Conservation (phyloP, 2,888 invertebrate genomes). For the Lochmaea capreae region DNA sequence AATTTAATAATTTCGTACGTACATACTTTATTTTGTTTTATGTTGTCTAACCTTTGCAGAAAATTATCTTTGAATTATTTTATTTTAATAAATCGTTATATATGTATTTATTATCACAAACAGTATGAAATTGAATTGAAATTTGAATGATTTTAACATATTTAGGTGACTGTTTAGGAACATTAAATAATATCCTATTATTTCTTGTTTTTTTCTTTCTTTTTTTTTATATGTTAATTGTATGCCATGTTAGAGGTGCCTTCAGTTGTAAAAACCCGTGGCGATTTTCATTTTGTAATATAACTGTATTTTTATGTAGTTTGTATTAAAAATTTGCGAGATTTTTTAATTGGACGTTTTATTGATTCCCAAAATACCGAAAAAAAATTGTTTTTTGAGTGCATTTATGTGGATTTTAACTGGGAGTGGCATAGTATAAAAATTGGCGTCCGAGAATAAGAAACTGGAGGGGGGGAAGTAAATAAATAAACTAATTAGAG, state of each 20-base stretch:
- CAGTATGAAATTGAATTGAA: neutral
- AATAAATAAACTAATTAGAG: no score
- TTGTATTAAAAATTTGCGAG: conserved; percentile 37
- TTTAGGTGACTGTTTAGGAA: conserved; percentile 28
- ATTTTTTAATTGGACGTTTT: conserved; percentile 23
- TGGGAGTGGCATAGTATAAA: no score
- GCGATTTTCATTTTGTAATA: conserved; percentile 45
- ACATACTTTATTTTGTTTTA: neutral
- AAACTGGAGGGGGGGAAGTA: no score
- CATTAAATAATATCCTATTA: conserved; percentile 18
- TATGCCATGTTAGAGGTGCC: conserved; percentile 58
- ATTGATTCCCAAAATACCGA: neutral
- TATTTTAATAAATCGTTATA: conserved; percentile 5
- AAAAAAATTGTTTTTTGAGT: neutral
- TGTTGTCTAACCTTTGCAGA: neutral
- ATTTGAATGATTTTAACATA: conserved; percentile 11
- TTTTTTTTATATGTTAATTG: conserved; percentile 35
- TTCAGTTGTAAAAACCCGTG: conserved; percentile 56
- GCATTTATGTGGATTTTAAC: no score
- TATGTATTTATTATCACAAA: conserved; percentile 7
- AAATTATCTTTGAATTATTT: neutral
- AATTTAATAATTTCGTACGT: neutral
- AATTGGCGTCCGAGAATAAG: no score
- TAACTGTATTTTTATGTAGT: conserved; percentile 39
- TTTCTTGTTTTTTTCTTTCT: conserved; percentile 33